Percentiles rank a stretch among this genome's conserved stretches.
These are phyloP conservation scores for Heliconius himera DNA, from an alignment of 1,140 invertebrate species.

Conservation along the genomic window DNA sequence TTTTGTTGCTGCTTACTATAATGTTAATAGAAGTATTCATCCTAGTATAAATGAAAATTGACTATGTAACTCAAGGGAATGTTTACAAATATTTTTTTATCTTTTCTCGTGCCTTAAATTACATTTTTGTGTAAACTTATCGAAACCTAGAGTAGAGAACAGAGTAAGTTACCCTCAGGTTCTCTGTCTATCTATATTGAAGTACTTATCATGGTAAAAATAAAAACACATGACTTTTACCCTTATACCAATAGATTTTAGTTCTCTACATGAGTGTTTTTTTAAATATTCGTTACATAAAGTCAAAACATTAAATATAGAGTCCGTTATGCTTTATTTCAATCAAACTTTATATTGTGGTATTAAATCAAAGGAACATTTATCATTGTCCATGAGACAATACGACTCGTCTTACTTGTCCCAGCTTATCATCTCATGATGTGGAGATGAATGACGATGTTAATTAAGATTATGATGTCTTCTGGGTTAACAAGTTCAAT, in stretches of 20 bases:
- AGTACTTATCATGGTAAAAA: no score
- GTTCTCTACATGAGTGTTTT: background rate
- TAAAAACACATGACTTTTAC: no score
- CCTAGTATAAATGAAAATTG: no score
- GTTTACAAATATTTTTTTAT: background rate
- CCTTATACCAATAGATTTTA: background rate
- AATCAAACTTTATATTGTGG: slow-evolving; percentile 15
- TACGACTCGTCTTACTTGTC: slow-evolving; percentile 15
- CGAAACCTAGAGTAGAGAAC: background rate
- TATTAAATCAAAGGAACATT: slow-evolving; percentile 24
- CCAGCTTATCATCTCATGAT: slow-evolving; percentile 22
- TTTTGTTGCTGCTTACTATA: background rate
- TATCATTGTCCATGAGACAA: slow-evolving; percentile 30
- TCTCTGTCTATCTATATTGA: no score
- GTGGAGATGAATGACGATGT: slow-evolving; percentile 16
- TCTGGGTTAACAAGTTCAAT: background rate
- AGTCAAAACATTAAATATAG: background rate
- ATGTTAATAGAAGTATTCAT: no score
- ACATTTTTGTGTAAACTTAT: background rate
- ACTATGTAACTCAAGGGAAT: background rate
- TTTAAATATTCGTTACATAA: background rate
- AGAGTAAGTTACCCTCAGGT: background rate
- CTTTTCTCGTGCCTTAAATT: no score
- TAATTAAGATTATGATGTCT: slow-evolving; percentile 25
- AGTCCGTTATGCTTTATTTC: background rate